These are phyloP conservation scores for Parnassius smintheus DNA, from an alignment of 2,888 invertebrate genomes.

Conservation along the genomic window DNA sequence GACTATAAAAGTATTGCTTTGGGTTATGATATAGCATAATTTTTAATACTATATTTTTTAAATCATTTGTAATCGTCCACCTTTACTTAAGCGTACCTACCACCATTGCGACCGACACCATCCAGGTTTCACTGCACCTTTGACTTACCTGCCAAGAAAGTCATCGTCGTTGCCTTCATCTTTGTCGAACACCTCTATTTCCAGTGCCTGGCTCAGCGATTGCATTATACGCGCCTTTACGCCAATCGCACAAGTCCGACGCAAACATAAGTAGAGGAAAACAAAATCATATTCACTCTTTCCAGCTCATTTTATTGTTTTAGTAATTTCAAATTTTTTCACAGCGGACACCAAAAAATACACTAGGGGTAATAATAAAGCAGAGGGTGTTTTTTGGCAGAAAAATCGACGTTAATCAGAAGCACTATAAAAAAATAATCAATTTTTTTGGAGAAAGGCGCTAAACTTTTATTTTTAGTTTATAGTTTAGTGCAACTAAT, in stretches of 20 bases:
- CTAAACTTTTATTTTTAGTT: too few relatives aligned
- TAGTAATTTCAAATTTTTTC: slow-evolving; percentile 1
- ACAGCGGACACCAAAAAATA: background rate
- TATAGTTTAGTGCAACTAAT: too few relatives aligned
- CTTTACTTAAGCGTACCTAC: slow-evolving; percentile 28
- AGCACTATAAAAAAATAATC: slow-evolving; percentile 4
- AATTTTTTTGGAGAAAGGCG: too few relatives aligned
- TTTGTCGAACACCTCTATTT: slow-evolving; percentile 90
- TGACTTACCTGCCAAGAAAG: slow-evolving; percentile 90
- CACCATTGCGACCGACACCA: slow-evolving; percentile 25
- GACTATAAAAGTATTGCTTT: too few relatives aligned
- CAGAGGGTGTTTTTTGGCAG: background rate
- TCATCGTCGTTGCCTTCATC: slow-evolving; percentile 94
- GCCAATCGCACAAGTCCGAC: slow-evolving; percentile 65
- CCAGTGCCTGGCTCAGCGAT: slow-evolving; percentile 86
- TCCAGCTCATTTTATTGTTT: slow-evolving; percentile 11
- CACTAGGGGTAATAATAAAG: slow-evolving; percentile 2
- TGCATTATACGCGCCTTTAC: slow-evolving; percentile 81
- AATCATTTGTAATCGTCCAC: slow-evolving; percentile 25
- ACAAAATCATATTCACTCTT: slow-evolving; percentile 67
- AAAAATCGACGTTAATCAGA: slow-evolving; percentile 7
- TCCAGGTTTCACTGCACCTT: background rate
- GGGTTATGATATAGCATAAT: too few relatives aligned
- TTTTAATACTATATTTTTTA: background rate
- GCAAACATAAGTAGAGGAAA: slow-evolving; percentile 73